Conservation (phyloP, 2,888 invertebrate species). For the Prionchulus punctatus region DNA sequence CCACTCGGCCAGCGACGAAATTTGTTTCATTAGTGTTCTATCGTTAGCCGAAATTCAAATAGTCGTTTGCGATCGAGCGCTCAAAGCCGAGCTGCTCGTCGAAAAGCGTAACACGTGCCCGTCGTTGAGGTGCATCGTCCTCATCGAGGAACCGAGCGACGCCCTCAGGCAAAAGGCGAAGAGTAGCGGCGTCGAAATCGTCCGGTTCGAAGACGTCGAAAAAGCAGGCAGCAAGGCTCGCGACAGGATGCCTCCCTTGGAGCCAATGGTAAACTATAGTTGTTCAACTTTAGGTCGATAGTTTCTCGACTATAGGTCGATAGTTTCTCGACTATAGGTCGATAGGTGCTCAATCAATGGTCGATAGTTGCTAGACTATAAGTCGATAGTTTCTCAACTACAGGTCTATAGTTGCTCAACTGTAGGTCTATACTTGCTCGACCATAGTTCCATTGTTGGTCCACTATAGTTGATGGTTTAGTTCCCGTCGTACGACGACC, state of each 20-base stretch:
- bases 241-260: background rate
- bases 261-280: background rate
- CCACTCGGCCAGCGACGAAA: no score
- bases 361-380: no score
- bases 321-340: no score
- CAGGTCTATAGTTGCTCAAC: no score
- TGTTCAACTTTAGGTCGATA: no score
- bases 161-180: background rate
- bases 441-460: no score
- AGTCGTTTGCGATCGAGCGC: background rate
- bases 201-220: background rate
- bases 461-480: no score
- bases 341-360: no score
- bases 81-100: background rate
- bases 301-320: no score
- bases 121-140: background rate
- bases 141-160: background rate
- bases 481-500: slow-evolving; percentile 27
- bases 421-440: no score
- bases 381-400: no score
- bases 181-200: background rate
- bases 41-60: slow-evolving; percentile 3
- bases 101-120: slow-evolving; percentile 1
- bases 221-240: background rate
- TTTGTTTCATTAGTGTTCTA: no score